phyloP scores from a whole-genome alignment of 2,113 vertebrate species.

The Sprattus sprattus region DNA sequence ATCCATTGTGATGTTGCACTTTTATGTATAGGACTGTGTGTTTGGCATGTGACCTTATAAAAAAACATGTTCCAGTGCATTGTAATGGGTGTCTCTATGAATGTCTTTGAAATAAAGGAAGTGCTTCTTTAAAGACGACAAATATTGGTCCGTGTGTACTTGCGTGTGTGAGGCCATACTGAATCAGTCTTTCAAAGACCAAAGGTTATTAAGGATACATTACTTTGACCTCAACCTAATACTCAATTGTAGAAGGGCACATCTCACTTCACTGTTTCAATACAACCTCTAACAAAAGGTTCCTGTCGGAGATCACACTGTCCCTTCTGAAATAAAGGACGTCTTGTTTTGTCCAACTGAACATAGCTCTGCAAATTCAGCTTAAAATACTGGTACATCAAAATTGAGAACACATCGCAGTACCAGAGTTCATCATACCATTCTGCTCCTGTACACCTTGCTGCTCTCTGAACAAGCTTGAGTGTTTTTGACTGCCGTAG shows the following conservation, averaged over 20 bases:
- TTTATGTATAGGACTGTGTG: conserved; percentile 75
- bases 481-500: too few relatives aligned
- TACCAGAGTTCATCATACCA: too few relatives aligned
- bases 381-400: background rate
- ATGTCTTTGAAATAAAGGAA: conserved; percentile 74
- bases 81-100: conserved; percentile 64
- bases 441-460: too few relatives aligned
- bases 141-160: background rate
- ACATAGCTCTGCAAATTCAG: background rate
- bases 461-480: too few relatives aligned
- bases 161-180: background rate
- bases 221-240: background rate
- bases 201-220: background rate
- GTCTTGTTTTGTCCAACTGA: background rate
- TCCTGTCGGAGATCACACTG: background rate
- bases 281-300: background rate
- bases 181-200: background rate
- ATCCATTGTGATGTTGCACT: conserved; percentile 89
- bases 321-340: background rate
- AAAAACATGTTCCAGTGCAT: conserved; percentile 68
- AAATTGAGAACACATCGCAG: too few relatives aligned
- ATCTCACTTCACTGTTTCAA: background rate
- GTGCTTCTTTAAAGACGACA: conserved; percentile 32
- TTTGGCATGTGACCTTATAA: conserved; percentile 77
- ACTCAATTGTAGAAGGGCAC: too few relatives aligned